Evolutionary conservation across 92 coral and sea anemone species (phyloP), one percentile per base, ranked within the genome.

Genomic region (Hydrozoanthus gracilis): DNA sequence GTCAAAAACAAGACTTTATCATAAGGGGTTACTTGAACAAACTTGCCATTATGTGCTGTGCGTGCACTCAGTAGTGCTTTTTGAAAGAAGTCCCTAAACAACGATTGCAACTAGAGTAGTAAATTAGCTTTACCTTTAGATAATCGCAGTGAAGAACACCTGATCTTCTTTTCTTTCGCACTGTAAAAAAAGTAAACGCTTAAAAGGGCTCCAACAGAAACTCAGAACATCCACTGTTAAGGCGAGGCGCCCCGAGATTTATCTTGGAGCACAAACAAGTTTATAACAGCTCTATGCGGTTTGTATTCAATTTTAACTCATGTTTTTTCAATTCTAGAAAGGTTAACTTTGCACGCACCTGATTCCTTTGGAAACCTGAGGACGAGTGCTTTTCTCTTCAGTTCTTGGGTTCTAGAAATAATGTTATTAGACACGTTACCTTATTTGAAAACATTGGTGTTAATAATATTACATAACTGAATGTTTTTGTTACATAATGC

Each of bases 91-190:
- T 2, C 39, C 39, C 39, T 27, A 56, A 56, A 3, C 46, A 27
- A 35, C 47, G 3, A 6, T 55, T 8, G 4, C 52, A 27, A 77
- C 17, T 77, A 11, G 6, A 54, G 8, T 15, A 11, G 44, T 10
- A 55, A n/a, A 13, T 8, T 18, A 51, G 6, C 7, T 15, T 3
- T 93, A 93, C 98, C 98, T 93, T 96, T 49, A 96, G 90, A 71
- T 96, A 96, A 79, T 96, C 99, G 71, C 99, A 96, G 66, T 96
- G 99, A 96, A 96, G 95, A 20, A 96, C 98, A 60, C 99, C 99
- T 44, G 99, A 96, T 4, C 97, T 89, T 77, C 98, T 86, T 83
- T 94, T 95, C 66, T 95, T 95, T 10, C 93, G 92, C 60, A 96
- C 98, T 95, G 71, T 7, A 83, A 74, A 54, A 3, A 44, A 52